Conservation (phyloP, 2,113 vertebrate species). For the Serinus canaria region DNA sequence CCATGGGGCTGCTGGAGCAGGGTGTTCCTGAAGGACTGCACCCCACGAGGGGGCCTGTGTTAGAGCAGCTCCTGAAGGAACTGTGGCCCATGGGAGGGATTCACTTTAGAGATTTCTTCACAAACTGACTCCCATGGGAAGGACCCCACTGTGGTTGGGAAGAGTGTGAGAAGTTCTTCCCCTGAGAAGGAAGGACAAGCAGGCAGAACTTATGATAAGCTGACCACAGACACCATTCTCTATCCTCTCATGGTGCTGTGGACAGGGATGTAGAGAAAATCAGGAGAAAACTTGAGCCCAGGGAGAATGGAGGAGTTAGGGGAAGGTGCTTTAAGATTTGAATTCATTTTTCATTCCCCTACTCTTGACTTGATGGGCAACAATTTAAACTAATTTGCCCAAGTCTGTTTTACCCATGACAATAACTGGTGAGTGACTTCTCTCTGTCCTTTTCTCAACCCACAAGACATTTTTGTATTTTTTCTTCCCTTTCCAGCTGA, state of each 20-base stretch:
- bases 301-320: not conserved
- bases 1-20: not conserved
- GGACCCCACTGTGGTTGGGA: too few species aligned
- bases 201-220: not conserved
- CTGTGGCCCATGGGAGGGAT: not conserved
- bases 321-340: not conserved
- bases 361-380: not conserved
- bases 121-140: not conserved
- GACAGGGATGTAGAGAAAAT: not conserved
- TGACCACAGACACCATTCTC: not conserved
- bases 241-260: accelerated
- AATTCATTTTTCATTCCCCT: not conserved
- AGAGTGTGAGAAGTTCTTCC: not conserved
- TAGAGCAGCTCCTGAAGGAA: accelerated
- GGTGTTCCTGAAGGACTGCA: not conserved
- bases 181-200: not conserved
- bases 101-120: not conserved
- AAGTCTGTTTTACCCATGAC: not conserved
- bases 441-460: accelerated
- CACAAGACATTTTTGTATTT: not conserved
- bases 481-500: not conserved
- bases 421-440: not conserved
- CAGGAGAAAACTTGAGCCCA: not conserved
- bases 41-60: accelerated
- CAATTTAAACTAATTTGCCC: not conserved